Conservation (phyloP, 2,113 vertebrate genomes). For the Fulmarus glacialis region DNA sequence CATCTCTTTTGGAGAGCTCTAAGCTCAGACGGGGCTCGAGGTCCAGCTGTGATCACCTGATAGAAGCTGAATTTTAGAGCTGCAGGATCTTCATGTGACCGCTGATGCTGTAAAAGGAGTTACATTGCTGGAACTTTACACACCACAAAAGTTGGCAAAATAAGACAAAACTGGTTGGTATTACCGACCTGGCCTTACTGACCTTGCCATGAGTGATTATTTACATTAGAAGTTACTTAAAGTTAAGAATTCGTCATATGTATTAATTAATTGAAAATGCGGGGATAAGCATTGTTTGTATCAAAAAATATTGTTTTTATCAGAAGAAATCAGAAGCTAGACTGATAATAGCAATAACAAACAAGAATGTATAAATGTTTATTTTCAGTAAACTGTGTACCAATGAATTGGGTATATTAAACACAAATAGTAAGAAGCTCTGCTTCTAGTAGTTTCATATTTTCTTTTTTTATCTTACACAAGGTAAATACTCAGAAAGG, state of each 20-base stretch:
- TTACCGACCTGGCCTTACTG: background rate
- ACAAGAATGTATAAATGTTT: background rate
- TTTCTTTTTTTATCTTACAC: background rate
- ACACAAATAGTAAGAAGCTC: background rate
- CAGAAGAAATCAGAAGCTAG: background rate
- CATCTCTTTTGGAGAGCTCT: slow-evolving; percentile 91
- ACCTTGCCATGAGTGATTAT: background rate
- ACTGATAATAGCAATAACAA: background rate
- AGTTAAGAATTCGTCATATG: background rate
- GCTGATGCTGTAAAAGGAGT: slow-evolving; percentile 84
- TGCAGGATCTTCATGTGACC: slow-evolving; percentile 89
- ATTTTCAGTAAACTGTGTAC: background rate
- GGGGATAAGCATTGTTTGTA: background rate
- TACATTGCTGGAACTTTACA: background rate
- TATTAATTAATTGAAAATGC: background rate
- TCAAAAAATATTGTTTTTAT: background rate
- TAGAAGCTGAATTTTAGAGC: slow-evolving; percentile 93
- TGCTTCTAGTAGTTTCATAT: background rate
- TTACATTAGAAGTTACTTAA: background rate
- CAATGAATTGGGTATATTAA: background rate
- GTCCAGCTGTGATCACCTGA: slow-evolving; percentile 90
- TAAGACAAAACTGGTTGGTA: background rate
- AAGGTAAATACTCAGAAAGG: background rate
- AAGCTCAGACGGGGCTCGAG: slow-evolving; percentile 83
- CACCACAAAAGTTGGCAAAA: background rate